phyloP scores from a whole-genome alignment of 2,113 vertebrate species.

The Oryctolagus cuniculus region DNA sequence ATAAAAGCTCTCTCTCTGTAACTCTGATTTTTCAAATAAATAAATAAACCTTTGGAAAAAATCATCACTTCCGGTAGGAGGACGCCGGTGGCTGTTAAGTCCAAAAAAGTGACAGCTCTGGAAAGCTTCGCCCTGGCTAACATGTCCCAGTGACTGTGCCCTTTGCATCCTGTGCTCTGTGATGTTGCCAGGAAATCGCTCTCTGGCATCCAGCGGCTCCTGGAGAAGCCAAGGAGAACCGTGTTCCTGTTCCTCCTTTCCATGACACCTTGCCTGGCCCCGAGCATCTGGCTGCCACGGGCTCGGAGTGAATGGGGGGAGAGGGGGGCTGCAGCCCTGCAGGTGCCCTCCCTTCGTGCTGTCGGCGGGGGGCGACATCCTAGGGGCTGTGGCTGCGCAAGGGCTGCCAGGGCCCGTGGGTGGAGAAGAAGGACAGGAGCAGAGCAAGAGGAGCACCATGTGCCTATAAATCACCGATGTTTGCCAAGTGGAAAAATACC shows the following conservation, averaged over 20 bases:
- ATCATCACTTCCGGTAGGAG: not conserved
- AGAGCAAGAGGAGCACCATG: not conserved
- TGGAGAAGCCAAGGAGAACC: too few species aligned
- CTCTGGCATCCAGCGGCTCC: not conserved
- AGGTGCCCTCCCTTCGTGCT: accelerated
- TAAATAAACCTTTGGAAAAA: not conserved
- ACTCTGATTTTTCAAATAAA: too few species aligned
- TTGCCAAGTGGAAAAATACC: constrained; percentile 65
- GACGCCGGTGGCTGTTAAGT: not conserved
- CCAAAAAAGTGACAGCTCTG: not conserved
- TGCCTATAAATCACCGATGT: not conserved
- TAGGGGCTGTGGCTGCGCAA: too few species aligned
- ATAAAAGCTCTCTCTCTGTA: too few species aligned
- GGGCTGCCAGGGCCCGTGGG: not conserved
- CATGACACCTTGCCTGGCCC: not conserved
- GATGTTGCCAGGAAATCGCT: too few species aligned
- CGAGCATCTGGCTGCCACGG: not conserved
- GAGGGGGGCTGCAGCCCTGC: too few species aligned
- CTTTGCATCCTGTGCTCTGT: not conserved
- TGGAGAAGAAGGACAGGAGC: constrained; percentile 23
- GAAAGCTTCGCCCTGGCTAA: not conserved
- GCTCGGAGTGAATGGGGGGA: not conserved
- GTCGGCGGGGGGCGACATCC: too few species aligned
- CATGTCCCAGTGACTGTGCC: not conserved
- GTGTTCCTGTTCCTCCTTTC: not conserved